phyloP scores from a whole-genome alignment of 2,797 vertebrate species.

The Cryptoblepharus egeriae region DNA sequence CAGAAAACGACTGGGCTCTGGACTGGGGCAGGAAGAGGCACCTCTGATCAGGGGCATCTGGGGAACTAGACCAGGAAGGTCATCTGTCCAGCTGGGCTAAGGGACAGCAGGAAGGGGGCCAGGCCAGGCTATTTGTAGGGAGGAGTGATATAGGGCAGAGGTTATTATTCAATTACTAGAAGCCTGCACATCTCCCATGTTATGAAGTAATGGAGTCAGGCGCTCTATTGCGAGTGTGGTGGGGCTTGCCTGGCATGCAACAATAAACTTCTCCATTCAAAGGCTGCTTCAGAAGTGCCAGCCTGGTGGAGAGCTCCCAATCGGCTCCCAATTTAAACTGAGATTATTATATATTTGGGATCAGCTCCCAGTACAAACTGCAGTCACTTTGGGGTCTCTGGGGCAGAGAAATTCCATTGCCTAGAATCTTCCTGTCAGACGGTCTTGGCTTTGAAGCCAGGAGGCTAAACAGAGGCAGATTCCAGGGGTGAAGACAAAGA shows the following conservation, averaged over 20 bases:
- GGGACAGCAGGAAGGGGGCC: neutral
- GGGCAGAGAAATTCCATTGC: too few species aligned
- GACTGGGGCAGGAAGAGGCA: neutral
- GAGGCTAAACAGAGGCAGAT: neutral
- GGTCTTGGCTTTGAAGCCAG: neutral
- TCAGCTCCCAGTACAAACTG: neutral
- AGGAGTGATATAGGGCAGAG: constrained; percentile 16
- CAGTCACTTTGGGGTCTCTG: neutral
- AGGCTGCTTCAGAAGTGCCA: neutral
- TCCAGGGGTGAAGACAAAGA: neutral
- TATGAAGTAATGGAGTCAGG: neutral
- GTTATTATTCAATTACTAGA: neutral
- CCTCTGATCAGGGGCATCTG: neutral
- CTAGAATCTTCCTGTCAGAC: neutral
- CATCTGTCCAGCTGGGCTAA: constrained; percentile 15
- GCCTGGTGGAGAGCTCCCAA: neutral
- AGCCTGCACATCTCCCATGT: neutral
- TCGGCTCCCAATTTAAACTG: neutral
- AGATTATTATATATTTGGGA: too few species aligned
- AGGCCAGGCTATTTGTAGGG: neutral
- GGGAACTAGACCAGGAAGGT: neutral
- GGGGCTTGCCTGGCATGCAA: neutral
- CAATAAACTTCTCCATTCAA: neutral
- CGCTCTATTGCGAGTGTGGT: neutral
- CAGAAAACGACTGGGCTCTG: neutral